A percentile compares a stretch with the other conserved stretches of the same genome.
phyloP scores from a whole-genome alignment of 2,888 invertebrate species.

The Oscheius sp. region DNA sequence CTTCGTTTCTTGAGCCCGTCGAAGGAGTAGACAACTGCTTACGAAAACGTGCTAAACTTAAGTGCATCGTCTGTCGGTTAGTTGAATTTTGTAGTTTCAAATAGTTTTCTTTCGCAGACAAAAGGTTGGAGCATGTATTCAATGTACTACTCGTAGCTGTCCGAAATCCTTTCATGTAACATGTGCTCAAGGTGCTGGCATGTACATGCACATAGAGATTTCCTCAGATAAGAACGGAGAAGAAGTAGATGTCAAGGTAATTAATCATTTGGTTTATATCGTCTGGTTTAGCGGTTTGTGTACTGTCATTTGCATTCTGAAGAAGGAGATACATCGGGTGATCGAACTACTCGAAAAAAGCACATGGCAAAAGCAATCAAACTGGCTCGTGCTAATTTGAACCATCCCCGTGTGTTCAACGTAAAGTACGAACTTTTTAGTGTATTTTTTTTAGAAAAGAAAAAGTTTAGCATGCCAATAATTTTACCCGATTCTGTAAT shows the following conservation, averaged over 20 bases:
- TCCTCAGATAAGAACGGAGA: conserved; percentile 19
- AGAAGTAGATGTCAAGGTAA: conserved; percentile 46
- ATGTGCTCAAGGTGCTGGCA: conserved; percentile 91
- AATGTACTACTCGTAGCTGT: conserved; percentile 74
- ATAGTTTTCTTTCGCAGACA: conserved; percentile 44
- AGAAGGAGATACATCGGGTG: conserved; percentile 23
- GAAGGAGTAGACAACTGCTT: conserved; percentile 80
- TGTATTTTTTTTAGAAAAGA: neutral
- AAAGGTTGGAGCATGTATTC: conserved; percentile 53
- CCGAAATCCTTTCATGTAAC: conserved; percentile 93
- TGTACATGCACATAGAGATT: conserved; percentile 84
- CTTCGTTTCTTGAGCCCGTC: conserved; percentile 87
- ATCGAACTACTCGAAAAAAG: conserved; percentile 40
- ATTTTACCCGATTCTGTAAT: conserved; percentile 46
- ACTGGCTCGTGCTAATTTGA: conserved; percentile 89
- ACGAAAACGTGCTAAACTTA: conserved; percentile 85
- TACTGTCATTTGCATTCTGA: conserved; percentile 59
- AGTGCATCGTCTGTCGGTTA: conserved; percentile 87
- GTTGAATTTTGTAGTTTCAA: neutral
- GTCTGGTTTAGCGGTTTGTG: conserved; percentile 45
- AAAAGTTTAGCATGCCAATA: conserved; percentile 52
- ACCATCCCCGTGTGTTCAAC: conserved; percentile 69
- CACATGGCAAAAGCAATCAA: conserved; percentile 78
- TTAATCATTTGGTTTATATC: neutral
- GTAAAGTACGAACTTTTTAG: conserved; percentile 10